Evolutionary conservation across 1,140 invertebrate genomes (phyloP).

Genomic region (Hyposmocoma kahamanoa): DNA sequence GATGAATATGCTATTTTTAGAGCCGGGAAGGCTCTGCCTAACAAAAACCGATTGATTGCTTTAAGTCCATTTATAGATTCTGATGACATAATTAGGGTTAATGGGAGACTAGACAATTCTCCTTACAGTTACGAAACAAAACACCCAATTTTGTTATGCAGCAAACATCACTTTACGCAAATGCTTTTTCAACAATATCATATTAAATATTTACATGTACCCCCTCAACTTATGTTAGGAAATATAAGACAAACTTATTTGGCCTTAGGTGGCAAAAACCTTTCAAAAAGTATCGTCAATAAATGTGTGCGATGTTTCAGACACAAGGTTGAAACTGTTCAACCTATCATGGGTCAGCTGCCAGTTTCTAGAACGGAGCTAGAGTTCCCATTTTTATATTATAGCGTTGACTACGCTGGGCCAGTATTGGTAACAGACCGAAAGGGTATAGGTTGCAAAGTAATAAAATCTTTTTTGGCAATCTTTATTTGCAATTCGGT

Average conservation of each 20-base stretch:
- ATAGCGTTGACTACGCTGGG: slow-evolving; percentile 17
- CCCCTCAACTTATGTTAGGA: slow-evolving; percentile 16
- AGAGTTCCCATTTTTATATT: slow-evolving; percentile 18
- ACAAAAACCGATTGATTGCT: slow-evolving; percentile 15
- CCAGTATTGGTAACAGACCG: slow-evolving; percentile 19
- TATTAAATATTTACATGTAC: slow-evolving; percentile 16
- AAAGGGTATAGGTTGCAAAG: slow-evolving; percentile 18
- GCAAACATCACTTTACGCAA: slow-evolving; percentile 17
- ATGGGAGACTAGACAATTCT: slow-evolving; percentile 17
- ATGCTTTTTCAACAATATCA: slow-evolving; percentile 20
- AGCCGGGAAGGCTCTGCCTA: slow-evolving; percentile 12
- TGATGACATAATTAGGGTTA: slow-evolving; percentile 12
- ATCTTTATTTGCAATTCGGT: slow-evolving; percentile 26
- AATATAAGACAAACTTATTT: slow-evolving; percentile 18
- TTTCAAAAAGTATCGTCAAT: slow-evolving; percentile 12
- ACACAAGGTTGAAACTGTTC: slow-evolving; percentile 10
- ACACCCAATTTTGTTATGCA: slow-evolving; percentile 17
- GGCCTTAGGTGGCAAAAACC: slow-evolving; percentile 19
- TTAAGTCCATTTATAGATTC: slow-evolving; percentile 13
- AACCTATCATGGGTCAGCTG: slow-evolving; percentile 20
- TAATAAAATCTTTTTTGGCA: slow-evolving; percentile 22
- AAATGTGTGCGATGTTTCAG: slow-evolving; percentile 19
- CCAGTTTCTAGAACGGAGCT: slow-evolving; percentile 11
- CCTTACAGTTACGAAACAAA: slow-evolving; percentile 16
- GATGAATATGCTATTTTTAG: slow-evolving; percentile 12